These are phyloP conservation scores for Spongilla lacustris DNA, from an alignment of 37 sponge, comb jelly and placozoan species.

Conservation along the genomic window DNA sequence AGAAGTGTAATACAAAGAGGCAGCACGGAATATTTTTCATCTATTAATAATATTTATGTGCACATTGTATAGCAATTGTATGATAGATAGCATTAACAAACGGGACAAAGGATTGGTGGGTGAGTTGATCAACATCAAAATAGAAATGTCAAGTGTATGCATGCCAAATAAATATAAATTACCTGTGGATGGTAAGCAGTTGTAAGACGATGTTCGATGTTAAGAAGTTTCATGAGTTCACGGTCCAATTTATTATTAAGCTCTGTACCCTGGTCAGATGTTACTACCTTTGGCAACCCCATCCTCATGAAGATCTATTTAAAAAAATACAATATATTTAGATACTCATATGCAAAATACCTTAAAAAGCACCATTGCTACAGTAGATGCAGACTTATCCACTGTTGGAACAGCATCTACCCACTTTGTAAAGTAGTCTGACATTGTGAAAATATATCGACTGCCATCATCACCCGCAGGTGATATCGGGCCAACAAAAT, in stretches of 20 bases:
- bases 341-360: constrained; percentile 12
- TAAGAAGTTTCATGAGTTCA: constrained; percentile 16
- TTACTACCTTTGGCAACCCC: constrained; percentile 56
- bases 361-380: constrained; percentile 63
- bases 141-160: too few relatives aligned
- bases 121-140: too few relatives aligned
- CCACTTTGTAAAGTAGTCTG: constrained; percentile 82
- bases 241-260: constrained; percentile 55
- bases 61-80: too few relatives aligned
- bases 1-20: too few relatives aligned
- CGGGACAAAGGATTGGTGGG: too few relatives aligned
- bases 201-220: constrained; percentile 40
- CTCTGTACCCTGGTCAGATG: constrained; percentile 58
- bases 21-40: too few relatives aligned
- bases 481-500: constrained; percentile 61
- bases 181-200: constrained; percentile 74
- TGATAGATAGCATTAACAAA: too few relatives aligned
- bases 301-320: constrained; percentile 68
- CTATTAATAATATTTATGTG: too few relatives aligned
- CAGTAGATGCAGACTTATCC: constrained; percentile 45
- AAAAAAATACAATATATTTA: too few relatives aligned
- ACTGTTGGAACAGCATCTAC: constrained; percentile 52
- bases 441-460: constrained; percentile 57
- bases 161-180: too few relatives aligned
- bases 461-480: constrained; percentile 31